Evolutionary conservation across 2,113 vertebrate genomes (phyloP), one percentile per base, ranked within the genome.

Genomic region (Euleptes europaea): DNA sequence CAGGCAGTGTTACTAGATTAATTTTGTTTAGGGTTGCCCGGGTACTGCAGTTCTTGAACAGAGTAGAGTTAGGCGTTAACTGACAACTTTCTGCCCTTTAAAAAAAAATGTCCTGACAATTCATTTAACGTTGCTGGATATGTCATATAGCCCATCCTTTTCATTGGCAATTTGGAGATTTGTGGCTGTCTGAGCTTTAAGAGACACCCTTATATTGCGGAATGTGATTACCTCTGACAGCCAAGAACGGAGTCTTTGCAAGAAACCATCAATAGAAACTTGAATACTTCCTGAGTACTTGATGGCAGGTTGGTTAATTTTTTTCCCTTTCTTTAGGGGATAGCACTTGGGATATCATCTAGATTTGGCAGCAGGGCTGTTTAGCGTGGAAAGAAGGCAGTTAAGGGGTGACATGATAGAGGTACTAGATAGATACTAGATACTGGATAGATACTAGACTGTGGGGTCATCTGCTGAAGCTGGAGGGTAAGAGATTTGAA

Each of bases 111-210:
- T 51, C 57, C 40, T 77, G 47, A 67, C 82, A 84, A 35, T 69
- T 35, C 44, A 19, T 69, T 69, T 49, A 80, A 84, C 12, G 28
- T 76, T 54, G 33, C 35, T 84, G 44, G 66, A 31, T 44, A 69
- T 84, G 82, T 77, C 82, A 84, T 77, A 77, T 65, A n/a, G 11
- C 63, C 73, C 31, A 47, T 77, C 73, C 60, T 65, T 83, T 75
- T 66, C 57, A 49, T 47, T 75, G 72, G 71, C 71, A 84, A 84
- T 69, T 80, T 69, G 33, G 82, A 77, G 82, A 77, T 84, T 84
- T 77, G 60, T 77, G 73, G 73, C 82, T 77, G 73, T 77, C 63
- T 40, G 35, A 51, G 33, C 44, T 84, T 67, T n/a, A 84, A 84
- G 71, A 74, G 9, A 60, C 77, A 65, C 38, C 23, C 44, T 38